Base-by-base conservation (phyloP, 2,888 invertebrate species). In the Tryphoninae sp. region DNA sequence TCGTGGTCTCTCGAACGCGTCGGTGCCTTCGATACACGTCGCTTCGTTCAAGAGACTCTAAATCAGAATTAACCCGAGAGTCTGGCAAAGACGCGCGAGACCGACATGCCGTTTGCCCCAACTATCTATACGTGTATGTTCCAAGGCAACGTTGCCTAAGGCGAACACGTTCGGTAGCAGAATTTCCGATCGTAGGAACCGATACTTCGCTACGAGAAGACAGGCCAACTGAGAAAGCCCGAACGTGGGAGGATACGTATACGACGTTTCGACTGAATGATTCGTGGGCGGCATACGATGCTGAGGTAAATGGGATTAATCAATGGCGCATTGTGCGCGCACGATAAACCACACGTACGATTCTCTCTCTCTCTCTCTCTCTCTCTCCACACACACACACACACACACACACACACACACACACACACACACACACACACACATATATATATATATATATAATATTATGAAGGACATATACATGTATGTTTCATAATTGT, bases 11-110 rank as follows among this genome's bases (percentile, higher is more conserved):
- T 22, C 19, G 78, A 68, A 55, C 62, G 58, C 62, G 16, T 68
- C n/a, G 78, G 64, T 78, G 69, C 73, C 73, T 73, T 51, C 51
- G 58, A 61, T 71, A 26, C 62, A 68, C 42, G 71, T 51, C 78
- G 73, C 49, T 23, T 73, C 64, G 53, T 59, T 19, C 33, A 33
- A 55, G 59, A 33, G 72, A 64, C 78, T 62, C 81, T 83, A 83
- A 83, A 83, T 83, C 83, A 83, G 83, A 81, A 81, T 81, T 81
- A 81, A 55, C 72, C 62, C 33, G 19, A 51, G 69, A 75, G 61
- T 78, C 75, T 72, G 71, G 65, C 71, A 67, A 81, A 81, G 81
- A 72, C 71, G 81, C 33, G 33, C 81, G 74, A 74, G 73, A 64
- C 55, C 73, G 49, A 75, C 75, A 64, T 33, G 4, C 33, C 33